Evolutionary conservation across 2,113 vertebrate species (phyloP).

Genomic region (Nematolebias whitei): DNA sequence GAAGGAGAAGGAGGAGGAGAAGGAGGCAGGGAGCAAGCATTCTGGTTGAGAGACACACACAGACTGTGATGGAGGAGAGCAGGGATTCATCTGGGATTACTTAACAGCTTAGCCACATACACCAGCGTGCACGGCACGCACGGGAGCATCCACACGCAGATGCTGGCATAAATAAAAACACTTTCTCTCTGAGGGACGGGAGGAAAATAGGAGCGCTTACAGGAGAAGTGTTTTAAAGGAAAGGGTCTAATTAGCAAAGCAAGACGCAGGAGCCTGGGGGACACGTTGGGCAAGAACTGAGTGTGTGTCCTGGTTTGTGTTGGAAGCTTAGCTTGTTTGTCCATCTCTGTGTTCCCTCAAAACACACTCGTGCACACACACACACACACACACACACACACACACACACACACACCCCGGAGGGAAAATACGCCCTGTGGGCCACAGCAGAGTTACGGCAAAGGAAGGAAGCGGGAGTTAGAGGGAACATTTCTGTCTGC

Average conservation of each 20-base stretch:
- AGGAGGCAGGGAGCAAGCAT: conserved; percentile 55
- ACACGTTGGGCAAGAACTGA: conserved; percentile 33
- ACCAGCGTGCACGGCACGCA: conserved; percentile 24
- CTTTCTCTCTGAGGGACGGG: conserved; percentile 72
- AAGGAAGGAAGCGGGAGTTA: conserved; percentile 54
- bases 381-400: conserved; percentile 5
- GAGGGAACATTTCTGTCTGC: conserved; percentile 27
- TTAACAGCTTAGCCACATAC: conserved; percentile 74
- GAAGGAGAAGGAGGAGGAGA: conserved; percentile 37
- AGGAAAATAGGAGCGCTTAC: conserved; percentile 74
- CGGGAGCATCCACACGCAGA: conserved; percentile 49
- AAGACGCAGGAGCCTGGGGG: conserved; percentile 72
- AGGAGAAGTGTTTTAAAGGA: conserved; percentile 78
- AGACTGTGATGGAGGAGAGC: conserved; percentile 71
- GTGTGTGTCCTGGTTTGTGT: conserved; percentile 48
- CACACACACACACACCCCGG: conserved; percentile 31
- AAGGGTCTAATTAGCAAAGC: conserved; percentile 79
- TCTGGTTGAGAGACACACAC: conserved; percentile 67
- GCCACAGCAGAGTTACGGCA: conserved; percentile 20
- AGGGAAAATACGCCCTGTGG: conserved; percentile 30
- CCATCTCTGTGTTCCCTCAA: conserved; percentile 30
- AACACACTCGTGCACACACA: conserved; percentile 7
- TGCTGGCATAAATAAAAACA: conserved; percentile 77
- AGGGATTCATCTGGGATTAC: conserved; percentile 77
- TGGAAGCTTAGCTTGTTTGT: conserved; percentile 49